Evolutionary conservation across 1,140 invertebrate genomes (phyloP).

Genomic region (Diorhabda elongata): DNA sequence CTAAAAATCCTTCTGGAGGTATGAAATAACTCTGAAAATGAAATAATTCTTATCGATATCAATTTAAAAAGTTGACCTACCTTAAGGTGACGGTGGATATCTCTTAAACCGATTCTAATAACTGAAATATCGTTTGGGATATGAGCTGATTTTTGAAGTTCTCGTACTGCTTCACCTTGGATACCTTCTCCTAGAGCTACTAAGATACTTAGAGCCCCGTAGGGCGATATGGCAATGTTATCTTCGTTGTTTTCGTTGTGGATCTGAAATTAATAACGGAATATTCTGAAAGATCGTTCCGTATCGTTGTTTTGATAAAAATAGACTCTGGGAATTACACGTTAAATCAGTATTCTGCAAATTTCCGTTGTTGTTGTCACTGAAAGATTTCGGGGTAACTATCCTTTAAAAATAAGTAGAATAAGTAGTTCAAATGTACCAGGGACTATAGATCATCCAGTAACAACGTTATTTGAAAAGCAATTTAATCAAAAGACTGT

Average conservation of each 20-base stretch:
- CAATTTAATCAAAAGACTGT: too few species aligned
- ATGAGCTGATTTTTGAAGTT: constrained; percentile 63
- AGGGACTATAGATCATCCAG: too few species aligned
- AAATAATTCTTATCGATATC: background rate
- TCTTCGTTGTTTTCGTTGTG: constrained; percentile 56
- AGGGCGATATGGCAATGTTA: constrained; percentile 80
- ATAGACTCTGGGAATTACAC: too few species aligned
- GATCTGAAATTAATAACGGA: constrained; percentile 34
- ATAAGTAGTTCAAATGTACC: too few species aligned
- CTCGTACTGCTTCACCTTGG: constrained; percentile 60
- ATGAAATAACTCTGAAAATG: constrained; percentile 71
- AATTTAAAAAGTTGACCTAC: constrained; percentile 22
- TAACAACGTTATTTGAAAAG: too few species aligned
- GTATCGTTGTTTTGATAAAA: too few species aligned
- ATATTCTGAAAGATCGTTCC: background rate
- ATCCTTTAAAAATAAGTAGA: too few species aligned
- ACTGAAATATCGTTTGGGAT: constrained; percentile 66
- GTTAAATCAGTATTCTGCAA: too few species aligned
- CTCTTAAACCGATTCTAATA: constrained; percentile 70
- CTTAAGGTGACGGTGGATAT: constrained; percentile 62
- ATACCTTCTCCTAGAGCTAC: constrained; percentile 74
- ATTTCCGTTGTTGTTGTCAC: too few species aligned
- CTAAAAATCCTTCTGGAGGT: constrained; percentile 71
- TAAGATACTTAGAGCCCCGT: constrained; percentile 70
- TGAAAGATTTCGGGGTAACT: too few species aligned